These are phyloP conservation scores for Quadroppia sp. DNA, from an alignment of 2,888 invertebrate species.

Conservation along the genomic window DNA sequence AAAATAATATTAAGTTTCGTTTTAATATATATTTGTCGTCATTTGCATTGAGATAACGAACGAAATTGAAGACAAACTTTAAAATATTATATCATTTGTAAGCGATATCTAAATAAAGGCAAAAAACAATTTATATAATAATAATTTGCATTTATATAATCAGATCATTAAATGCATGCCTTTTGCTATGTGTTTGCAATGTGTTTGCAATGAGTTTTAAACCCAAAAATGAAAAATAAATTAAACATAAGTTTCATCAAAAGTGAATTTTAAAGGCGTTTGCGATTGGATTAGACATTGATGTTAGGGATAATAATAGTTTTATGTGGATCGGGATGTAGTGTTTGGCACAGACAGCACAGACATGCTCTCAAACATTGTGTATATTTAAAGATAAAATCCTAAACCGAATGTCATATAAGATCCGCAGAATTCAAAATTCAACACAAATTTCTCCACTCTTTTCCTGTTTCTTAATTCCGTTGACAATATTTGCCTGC, in stretches of 20 bases:
- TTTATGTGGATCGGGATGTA: neutral
- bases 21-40: neutral
- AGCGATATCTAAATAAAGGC: neutral
- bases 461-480: neutral
- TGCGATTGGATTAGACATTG: neutral
- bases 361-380: conserved; percentile 9
- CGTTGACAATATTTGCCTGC: neutral
- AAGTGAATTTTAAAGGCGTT: conserved; percentile 7
- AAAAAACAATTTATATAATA: neutral
- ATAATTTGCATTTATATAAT: neutral
- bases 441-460: neutral
- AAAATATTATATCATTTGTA: neutral
- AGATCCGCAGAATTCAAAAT: neutral
- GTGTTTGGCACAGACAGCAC: neutral
- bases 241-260: conserved; percentile 11
- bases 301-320: neutral
- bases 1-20: no score
- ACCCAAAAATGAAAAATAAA: neutral
- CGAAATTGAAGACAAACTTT: neutral
- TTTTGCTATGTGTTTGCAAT: neutral
- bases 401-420: neutral
- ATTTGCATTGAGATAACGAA: neutral
- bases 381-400: neutral
- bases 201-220: no score
- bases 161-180: neutral